Conservation (phyloP, 2,113 vertebrate species). For the Ifrita kowaldi region DNA sequence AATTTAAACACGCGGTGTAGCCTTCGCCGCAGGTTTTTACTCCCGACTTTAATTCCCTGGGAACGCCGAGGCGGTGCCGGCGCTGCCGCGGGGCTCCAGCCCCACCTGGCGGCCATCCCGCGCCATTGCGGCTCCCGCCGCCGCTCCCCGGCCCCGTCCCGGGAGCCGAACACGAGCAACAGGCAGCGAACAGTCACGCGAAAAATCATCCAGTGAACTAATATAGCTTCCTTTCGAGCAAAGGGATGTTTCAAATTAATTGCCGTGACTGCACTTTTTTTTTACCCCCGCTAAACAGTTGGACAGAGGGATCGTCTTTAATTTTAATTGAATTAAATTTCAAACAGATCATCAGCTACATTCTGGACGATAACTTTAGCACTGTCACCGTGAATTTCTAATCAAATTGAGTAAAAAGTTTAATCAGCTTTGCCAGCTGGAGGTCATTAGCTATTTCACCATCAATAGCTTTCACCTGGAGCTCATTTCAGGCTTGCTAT, state of each 20-base stretch:
- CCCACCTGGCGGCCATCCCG: not conserved
- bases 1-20: accelerated
- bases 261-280: accelerated
- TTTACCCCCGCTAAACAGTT: not conserved
- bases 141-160: not conserved
- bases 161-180: accelerated
- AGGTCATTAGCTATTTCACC: not conserved
- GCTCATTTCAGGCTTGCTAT: not conserved
- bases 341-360: not conserved
- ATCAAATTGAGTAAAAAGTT: not conserved
- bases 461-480: not conserved
- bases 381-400: not conserved
- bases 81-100: not conserved
- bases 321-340: not conserved
- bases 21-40: accelerated
- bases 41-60: not conserved
- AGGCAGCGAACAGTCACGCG: not conserved
- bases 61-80: accelerated
- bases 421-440: not conserved
- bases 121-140: not conserved
- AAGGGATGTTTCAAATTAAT: not conserved
- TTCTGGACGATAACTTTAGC: not conserved
- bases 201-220: accelerated
- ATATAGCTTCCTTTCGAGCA: accelerated
- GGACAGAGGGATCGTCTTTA: not conserved